Base-by-base conservation (phyloP, 2,113 vertebrate species). In the Micronisus gabar region DNA sequence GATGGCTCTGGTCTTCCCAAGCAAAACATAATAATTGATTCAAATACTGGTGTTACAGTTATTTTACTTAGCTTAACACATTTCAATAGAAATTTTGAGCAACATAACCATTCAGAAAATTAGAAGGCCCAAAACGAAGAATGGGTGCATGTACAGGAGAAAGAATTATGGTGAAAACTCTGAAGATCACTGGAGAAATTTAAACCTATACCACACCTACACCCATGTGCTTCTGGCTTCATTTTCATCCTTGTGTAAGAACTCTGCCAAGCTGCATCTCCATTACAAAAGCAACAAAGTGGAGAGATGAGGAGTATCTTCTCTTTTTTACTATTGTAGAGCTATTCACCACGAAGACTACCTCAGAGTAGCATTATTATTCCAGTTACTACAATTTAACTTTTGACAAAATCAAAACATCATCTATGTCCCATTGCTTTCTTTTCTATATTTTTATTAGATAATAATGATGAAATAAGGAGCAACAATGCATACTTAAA, bases 171-270 rank as follows among this genome's bases (percentile, higher is more conserved):
- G 47, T 34, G 38, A 79, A 66, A 47, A 84, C 8, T 36, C 50
- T 7, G 30, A 59, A 83, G 59, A 65, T 36, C 8, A 20, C 15
- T 25, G 32, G 19, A 48, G 26, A 43, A 58, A 55, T 38, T 5
- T 41, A 38, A 61, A 14, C 65, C 65, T 11, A 4, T 5, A 6
- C 6, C 50, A 47, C 43, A 45, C 20, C 52, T 7, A 16, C n/a
- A 32, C 2, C 0, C 14, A 8, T 1, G 14, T 16, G 52, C 38
- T 75, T 7, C 30, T 27, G 32, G 20, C 25, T 34, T 32, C 34
- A 56, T 45, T 36, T 41, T 22, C 36, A 80, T 19, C 41, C 62
- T 68, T 43, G 32, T 27, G 1, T 23, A 21, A 71, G 38, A 40
- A 18, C 58, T n/a, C 9, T 43, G 38, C 45, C 41, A 43, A 68